A percentile compares a stretch with the other conserved stretches of the same genome.
phyloP scores from a whole-genome alignment of 1,140 invertebrate species.

The Trichogramma pretiosum region DNA sequence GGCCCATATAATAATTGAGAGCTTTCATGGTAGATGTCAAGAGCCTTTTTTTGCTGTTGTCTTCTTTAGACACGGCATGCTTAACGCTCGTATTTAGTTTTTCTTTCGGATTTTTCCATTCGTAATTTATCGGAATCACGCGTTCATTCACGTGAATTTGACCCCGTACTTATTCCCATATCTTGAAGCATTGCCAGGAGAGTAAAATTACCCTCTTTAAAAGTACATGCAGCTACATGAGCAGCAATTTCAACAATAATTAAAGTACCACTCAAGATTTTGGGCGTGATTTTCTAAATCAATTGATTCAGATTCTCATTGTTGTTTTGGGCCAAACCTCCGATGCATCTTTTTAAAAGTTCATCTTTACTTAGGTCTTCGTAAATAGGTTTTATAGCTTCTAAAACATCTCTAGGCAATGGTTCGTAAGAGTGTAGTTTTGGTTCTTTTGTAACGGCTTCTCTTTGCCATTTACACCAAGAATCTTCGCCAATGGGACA shows the following conservation, averaged over 20 bases:
- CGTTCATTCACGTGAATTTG: slow-evolving; percentile 1
- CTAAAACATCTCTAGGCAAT: slow-evolving; percentile 1
- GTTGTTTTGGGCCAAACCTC: slow-evolving; percentile 14
- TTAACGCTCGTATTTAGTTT: slow-evolving; percentile 7
- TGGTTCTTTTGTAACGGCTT: no score
- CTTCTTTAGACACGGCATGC: slow-evolving; percentile 12
- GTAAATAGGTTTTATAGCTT: slow-evolving; percentile 11
- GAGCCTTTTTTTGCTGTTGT: slow-evolving; percentile 10
- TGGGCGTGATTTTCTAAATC: slow-evolving; percentile 12
- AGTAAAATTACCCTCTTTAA: slow-evolving; percentile 6
- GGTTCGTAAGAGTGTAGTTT: no score
- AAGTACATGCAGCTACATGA: slow-evolving; percentile 10
- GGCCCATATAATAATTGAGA: slow-evolving; percentile 11
- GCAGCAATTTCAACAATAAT: slow-evolving; percentile 12
- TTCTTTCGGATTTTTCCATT: slow-evolving; percentile 15
- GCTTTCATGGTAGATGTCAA: slow-evolving; percentile 5
- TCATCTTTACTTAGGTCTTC: slow-evolving; percentile 8
- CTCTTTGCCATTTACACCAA: neutral
- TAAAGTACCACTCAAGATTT: neutral
- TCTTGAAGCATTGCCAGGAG: slow-evolving; percentile 12
- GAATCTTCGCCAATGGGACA: neutral
- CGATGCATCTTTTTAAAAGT: slow-evolving; percentile 12
- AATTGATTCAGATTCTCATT: slow-evolving; percentile 17
- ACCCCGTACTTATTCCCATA: slow-evolving; percentile 3
- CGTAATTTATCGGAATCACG: neutral